Evolutionary conservation across 2,113 vertebrate genomes (phyloP), one percentile per base, ranked within the genome.

Genomic region (Diglossa brunneiventris): DNA sequence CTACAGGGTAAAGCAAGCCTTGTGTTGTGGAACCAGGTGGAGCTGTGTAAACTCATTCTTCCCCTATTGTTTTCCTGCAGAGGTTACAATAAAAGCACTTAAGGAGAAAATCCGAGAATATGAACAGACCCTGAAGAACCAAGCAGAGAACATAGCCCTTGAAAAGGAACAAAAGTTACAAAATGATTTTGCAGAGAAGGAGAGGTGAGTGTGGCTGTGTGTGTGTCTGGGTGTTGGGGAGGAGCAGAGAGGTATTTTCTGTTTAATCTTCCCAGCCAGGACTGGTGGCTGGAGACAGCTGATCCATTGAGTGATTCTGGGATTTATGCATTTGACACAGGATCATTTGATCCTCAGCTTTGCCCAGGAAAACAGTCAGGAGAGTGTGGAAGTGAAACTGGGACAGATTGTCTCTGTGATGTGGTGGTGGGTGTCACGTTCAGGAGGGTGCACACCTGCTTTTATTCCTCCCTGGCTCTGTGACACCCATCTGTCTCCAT

Each of bases 101-200:
- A 99, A 99, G 98, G 99, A 99, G 97, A 99, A 99, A 98, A 99
- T 99, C 97, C 98, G 99, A 66, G 99, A 99, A 96, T 99, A 99
- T 91, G 99, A 99, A 88, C 99, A 99, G 98, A 99, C 98, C 83
- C 97, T 99, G 98, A 99, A 99, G 98, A 99, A 98, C 97, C 99
- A 99, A 97, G 99, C 99, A 0, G 99, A 99, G 98, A 99, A 98
- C 83, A 98, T 99, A 92, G 99, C 99, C 63, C 99, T 99, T 79
- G 99, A 99, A 91, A 99, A 99, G 97, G 98, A 99, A 95, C 98
- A 99, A 77, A 99, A 99, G 98, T 96, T 99, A 96, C 99, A 99
- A 95, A 99, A 99, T 98, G 99, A 99, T 98, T 99, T 99, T 97
- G 98, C 98, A 15, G 99, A 99, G 97, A 99, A 99, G 93, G 99